These are phyloP conservation scores for Periophthalmus magnuspinnatus DNA, from an alignment of 2,797 vertebrate species.

Conservation along the genomic window DNA sequence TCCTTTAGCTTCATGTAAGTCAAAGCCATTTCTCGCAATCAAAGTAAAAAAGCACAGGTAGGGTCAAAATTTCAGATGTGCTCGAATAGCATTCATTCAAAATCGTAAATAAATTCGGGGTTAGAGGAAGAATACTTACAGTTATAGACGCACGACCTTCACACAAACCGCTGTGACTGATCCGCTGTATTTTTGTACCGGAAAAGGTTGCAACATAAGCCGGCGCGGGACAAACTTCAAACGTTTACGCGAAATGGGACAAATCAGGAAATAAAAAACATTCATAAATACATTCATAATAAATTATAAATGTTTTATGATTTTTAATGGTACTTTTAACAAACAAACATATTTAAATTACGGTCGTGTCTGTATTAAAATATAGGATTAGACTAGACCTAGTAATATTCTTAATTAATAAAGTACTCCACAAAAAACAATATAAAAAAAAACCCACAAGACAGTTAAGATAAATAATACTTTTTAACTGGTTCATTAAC, in stretches of 20 bases:
- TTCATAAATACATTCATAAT: no score
- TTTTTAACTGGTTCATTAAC: no score
- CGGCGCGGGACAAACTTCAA: slow-evolving; percentile 24
- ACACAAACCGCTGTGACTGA: slow-evolving; percentile 29
- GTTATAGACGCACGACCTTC: slow-evolving; percentile 68
- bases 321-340: no score
- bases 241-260: neutral
- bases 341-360: no score
- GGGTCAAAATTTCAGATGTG: neutral
- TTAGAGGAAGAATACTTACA: slow-evolving; percentile 41
- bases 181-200: slow-evolving; percentile 16
- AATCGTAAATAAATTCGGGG: neutral
- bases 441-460: no score
- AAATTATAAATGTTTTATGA: no score
- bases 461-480: no score
- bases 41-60: rapidly evolving
- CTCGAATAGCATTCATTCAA: neutral
- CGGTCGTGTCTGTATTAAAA: no score
- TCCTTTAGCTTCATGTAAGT: slow-evolving; percentile 3
- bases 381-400: no score
- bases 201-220: slow-evolving; percentile 22
- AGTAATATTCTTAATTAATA: no score
- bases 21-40: rapidly evolving
- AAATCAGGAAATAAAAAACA: neutral
- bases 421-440: no score